A percentile compares a stretch with the other conserved stretches of the same genome.
These are phyloP conservation scores for Erpetoichthys calabaricus DNA, from an alignment of 2,797 vertebrate genomes.

Conservation along the genomic window DNA sequence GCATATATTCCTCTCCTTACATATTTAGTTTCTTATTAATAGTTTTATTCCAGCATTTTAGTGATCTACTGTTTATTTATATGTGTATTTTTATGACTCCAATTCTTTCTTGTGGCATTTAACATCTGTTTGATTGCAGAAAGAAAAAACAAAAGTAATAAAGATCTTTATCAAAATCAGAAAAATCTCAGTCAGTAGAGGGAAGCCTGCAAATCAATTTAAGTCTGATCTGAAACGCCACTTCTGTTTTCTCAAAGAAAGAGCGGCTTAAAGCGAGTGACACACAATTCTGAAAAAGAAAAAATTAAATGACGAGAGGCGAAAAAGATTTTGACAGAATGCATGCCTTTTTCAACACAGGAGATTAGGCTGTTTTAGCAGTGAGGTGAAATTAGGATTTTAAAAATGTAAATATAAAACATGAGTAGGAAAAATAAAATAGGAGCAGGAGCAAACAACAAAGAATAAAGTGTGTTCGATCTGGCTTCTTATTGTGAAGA, in stretches of 20 bases:
- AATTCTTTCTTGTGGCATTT: no score
- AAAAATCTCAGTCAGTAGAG: no score
- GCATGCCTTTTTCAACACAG: background rate
- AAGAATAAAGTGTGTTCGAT: background rate
- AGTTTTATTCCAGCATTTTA: no score
- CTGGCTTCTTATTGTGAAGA: constrained; percentile 11
- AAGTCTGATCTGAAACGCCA: background rate
- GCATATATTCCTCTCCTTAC: no score
- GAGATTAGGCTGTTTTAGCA: background rate
- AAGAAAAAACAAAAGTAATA: no score
- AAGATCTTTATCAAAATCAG: no score
- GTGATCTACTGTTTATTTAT: no score
- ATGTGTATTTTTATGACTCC: no score
- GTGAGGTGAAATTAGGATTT: background rate
- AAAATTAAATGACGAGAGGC: background rate
- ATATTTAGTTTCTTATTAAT: no score
- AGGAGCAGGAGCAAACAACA: constrained; percentile 8
- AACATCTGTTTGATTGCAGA: no score
- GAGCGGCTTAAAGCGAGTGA: background rate
- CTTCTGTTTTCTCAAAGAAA: background rate
- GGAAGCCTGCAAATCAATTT: background rate
- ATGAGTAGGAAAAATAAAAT: background rate
- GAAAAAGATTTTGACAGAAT: background rate
- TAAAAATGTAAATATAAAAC: constrained; percentile 1
- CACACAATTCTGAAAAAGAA: no score